These are phyloP conservation scores for Cetoscarus ocellatus DNA, from an alignment of 2,797 vertebrate species.

Conservation along the genomic window DNA sequence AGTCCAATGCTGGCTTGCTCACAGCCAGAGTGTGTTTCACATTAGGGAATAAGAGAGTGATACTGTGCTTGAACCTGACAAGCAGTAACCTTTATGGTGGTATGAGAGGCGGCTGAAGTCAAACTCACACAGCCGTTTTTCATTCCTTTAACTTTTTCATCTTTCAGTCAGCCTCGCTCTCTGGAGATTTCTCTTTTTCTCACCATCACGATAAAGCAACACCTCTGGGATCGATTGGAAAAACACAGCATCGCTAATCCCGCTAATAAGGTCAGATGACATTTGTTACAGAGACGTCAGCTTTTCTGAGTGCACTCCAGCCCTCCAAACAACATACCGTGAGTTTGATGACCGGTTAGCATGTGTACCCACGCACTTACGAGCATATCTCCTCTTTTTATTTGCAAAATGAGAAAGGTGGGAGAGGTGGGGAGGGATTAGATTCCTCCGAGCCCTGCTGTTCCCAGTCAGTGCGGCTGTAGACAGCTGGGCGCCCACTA, in stretches of 20 bases:
- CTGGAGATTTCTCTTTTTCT: constrained; percentile 63
- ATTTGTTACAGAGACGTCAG: constrained; percentile 38
- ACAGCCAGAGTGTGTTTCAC: constrained; percentile 76
- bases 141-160: constrained; percentile 77
- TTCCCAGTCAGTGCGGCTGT: constrained; percentile 87
- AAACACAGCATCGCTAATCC: constrained; percentile 7
- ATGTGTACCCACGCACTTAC: constrained; percentile 61
- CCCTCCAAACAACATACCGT: constrained; percentile 42
- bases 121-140: constrained; percentile 82
- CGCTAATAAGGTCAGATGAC: constrained; percentile 40
- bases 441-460: constrained; percentile 94
- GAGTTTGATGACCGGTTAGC: constrained; percentile 61
- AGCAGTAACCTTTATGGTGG: constrained; percentile 82
- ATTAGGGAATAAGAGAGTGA: constrained; percentile 81
- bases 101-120: constrained; percentile 76
- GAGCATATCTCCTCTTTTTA: constrained; percentile 76
- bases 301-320: constrained; percentile 28
- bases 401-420: constrained; percentile 81
- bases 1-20: constrained; percentile 35
- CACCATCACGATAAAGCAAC: constrained; percentile 48
- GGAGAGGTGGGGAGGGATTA: constrained; percentile 82
- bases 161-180: constrained; percentile 59
- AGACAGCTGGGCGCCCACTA: constrained; percentile 98
- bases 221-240: constrained; percentile 32
- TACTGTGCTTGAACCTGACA: constrained; percentile 82